Base-by-base conservation (phyloP, 2,113 vertebrate species). In the Turnix velox region DNA sequence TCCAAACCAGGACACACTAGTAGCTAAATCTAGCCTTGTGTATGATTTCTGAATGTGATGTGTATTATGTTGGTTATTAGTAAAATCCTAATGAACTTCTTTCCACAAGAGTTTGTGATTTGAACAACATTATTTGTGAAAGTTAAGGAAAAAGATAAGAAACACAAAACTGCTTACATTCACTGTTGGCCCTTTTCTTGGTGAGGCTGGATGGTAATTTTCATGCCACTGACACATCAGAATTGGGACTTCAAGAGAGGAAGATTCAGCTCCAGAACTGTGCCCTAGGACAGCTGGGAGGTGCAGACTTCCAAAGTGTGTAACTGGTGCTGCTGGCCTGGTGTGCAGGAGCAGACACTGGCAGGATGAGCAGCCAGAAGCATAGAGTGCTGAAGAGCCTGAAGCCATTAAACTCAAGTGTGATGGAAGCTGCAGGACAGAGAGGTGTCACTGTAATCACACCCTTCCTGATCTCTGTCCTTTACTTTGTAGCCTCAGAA, bases 261-360 rank as follows among this genome's bases (percentile, higher is more conserved):
- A 71, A 68, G 49, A 85, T 59, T 49, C 39, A 31, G 61, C 20
- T 80, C 46, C 19, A 27, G 46, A 37, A 62, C 14, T 0, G 0
- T 57, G 39, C 51, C 39, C 62, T 0, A 0, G 37, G 31, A 37
- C 30, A 68, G n/a, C 52, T 1, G 2, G 35, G 71, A 48, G 45
- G 46, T 49, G 7, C n/a, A 51, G 5, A 12, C 22, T 52, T 51
- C 28, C 15, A 40, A 9, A 24, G 45, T 39, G 10, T 2, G 11
- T 82, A 78, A 35, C 55, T 77, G 19, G 35, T 52, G 40, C 39
- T 0, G 0, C 31, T 3, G 7, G 35, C 57, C 35, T n/a, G 39
- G 55, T 39, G 31, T 42, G 58, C n/a, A 45, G 58, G 27, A 87
- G 22, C 55, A 57, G 11, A 31, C 0, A 2, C 14, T 0, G 2